Evolutionary conservation across 2,113 vertebrate genomes (phyloP), one percentile per base, ranked within the genome.

Genomic region (Ammospiza nelsoni): DNA sequence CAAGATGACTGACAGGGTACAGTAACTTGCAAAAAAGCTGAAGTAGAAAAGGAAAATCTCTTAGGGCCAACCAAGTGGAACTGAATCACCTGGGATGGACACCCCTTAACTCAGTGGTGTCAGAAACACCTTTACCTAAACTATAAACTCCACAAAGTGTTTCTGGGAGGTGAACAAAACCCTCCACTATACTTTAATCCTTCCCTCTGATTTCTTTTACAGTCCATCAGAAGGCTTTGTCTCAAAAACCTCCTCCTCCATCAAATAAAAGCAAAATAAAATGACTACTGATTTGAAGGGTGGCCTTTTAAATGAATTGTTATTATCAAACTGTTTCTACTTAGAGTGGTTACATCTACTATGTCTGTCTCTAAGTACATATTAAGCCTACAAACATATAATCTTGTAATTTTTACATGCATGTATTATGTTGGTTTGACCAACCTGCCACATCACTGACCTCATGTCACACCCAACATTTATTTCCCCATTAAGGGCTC

Each of bases 1-100:
- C 61, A 94, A 85, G 77, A 89, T 93, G 92, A 96, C 49, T 93
- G 94, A 91, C 86, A 96, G 54, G 46, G 33, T 77, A 79, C 63
- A 91, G 33, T 46, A 90, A 90, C 58, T 89, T 92, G 76, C 77
- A 78, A 44, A 87, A 74, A 69, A 57, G 49, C n/a, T 89, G 29
- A 84, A 93, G 51, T 33, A 59, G 73, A 93, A 86, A 82, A 95
- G 23, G 25, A 95, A 92, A 92, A 86, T 66, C 29, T 89, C 51
- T 65, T 71, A 19, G 3, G 48, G 79, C 80, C 82, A 84, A 43
- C 6, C 41, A 90, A 80, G 22, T 24, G 29, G 78, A 95, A 93
- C 59, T 78, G 82, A 94, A 43, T 59, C 82, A 90, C 59, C 28
- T 7, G 31, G 58, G 51, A 83, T n/a, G 33, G 65, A 58, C 20